These are phyloP conservation scores for Sebastes itinus DNA, from an alignment of 2,797 vertebrate species.

Conservation along the genomic window DNA sequence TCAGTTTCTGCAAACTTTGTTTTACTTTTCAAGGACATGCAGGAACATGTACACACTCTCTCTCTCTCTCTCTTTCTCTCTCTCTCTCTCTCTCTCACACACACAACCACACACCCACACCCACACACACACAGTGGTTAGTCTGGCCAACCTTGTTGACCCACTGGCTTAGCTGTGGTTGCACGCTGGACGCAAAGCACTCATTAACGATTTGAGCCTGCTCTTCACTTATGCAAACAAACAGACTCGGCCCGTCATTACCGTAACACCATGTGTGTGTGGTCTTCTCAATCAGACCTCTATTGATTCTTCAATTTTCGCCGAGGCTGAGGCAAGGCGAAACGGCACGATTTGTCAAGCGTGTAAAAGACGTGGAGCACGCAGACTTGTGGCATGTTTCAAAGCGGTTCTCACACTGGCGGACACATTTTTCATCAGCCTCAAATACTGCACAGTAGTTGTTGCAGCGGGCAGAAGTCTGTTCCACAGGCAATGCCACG, in stretches of 20 bases:
- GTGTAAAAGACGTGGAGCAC: constrained; percentile 36
- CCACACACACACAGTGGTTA: constrained; percentile 66
- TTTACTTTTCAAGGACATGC: constrained; percentile 38
- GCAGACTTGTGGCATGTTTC: constrained; percentile 58
- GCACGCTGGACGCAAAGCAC: constrained; percentile 80
- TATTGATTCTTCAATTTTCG: constrained; percentile 73
- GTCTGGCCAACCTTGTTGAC: constrained; percentile 79
- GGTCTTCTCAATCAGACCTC: constrained; percentile 73
- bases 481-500: constrained; percentile 64
- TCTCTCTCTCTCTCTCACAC: constrained; percentile 22
- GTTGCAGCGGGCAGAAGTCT: constrained; percentile 50
- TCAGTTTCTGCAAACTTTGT: constrained; percentile 16
- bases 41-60: constrained; percentile 34
- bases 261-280: constrained; percentile 73
- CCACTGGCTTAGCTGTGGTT: constrained; percentile 82
- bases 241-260: constrained; percentile 76
- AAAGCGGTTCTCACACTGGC: constrained; percentile 47
- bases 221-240: constrained; percentile 82
- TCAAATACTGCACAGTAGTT: constrained; percentile 64
- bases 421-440: constrained; percentile 62
- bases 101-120: constrained; percentile 46
- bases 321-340: constrained; percentile 36
- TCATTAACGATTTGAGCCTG: constrained; percentile 81
- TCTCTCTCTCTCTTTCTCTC: background rate
- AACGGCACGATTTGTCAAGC: constrained; percentile 52